phyloP scores from a whole-genome alignment of 2,888 invertebrate species.

The Alloscopus bannaensis region DNA sequence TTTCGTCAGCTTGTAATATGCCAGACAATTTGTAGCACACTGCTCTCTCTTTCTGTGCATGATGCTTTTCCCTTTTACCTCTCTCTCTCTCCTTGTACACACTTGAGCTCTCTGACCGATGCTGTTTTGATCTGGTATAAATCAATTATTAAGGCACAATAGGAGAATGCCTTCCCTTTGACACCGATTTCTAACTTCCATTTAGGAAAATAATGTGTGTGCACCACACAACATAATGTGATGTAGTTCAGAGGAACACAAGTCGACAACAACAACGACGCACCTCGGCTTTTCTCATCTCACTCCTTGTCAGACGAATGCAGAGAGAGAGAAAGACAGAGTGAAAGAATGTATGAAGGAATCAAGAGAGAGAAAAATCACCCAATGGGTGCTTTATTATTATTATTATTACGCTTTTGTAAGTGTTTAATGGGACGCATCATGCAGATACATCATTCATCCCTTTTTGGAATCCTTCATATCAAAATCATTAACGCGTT shows the following conservation, averaged over 20 bases:
- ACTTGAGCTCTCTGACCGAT: constrained; percentile 26
- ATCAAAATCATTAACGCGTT: constrained; percentile 65
- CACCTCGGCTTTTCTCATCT: too few relatives aligned
- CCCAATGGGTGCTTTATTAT: constrained; percentile 63
- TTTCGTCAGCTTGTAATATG: constrained; percentile 55
- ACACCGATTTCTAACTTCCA: constrained; percentile 64
- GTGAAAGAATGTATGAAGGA: constrained; percentile 32
- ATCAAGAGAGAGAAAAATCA: constrained; percentile 61
- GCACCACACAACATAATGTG: too few relatives aligned
- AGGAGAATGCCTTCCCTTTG: constrained; percentile 39
- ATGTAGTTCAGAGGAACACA: too few relatives aligned
- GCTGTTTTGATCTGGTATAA: constrained; percentile 56
- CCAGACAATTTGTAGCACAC: constrained; percentile 42
- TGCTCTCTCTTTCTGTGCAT: constrained; percentile 41
- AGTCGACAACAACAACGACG: too few relatives aligned
- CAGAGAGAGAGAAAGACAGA: too few relatives aligned
- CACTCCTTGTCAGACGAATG: constrained; percentile 46
- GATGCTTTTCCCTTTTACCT: constrained; percentile 35
- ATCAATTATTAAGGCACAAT: constrained; percentile 61
- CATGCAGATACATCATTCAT: constrained; percentile 59
- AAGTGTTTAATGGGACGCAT: constrained; percentile 57
- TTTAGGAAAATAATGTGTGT: constrained; percentile 57
- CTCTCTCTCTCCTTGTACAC: constrained; percentile 9
- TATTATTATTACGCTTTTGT: constrained; percentile 57
- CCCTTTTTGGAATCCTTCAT: constrained; percentile 58